Conservation (phyloP, 2,797 vertebrate genomes). For the Limosa lapponica region DNA sequence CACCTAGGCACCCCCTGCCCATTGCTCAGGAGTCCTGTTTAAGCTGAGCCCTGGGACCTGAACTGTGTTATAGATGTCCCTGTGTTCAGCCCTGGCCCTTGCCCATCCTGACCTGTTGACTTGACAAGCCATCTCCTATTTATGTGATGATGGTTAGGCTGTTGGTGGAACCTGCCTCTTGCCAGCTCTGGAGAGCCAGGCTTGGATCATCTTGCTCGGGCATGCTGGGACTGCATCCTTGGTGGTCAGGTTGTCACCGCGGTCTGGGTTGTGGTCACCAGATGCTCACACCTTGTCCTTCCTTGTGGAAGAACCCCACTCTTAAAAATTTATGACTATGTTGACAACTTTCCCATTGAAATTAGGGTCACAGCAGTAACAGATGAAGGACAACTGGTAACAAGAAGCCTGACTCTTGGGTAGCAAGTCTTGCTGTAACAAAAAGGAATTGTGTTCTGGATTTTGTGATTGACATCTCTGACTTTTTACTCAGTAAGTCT, state of each 20-base stretch:
- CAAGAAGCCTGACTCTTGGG: background rate
- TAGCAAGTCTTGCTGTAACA: background rate
- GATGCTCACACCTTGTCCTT: rapidly evolving
- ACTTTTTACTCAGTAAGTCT: background rate
- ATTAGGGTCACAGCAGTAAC: background rate
- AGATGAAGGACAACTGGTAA: background rate
- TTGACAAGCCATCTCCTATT: background rate
- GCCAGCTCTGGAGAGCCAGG: background rate
- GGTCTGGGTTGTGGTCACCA: background rate
- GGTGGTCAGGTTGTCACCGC: rapidly evolving
- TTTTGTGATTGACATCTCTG: background rate
- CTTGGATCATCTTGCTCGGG: background rate
- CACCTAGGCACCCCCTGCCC: background rate
- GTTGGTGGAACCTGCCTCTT: background rate
- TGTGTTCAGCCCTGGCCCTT: background rate
- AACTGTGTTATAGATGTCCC: rapidly evolving
- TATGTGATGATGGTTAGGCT: background rate
- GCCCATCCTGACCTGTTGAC: background rate
- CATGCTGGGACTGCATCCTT: background rate
- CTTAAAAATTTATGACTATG: background rate
- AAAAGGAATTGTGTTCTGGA: background rate
- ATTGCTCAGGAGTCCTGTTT: background rate
- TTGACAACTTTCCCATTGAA: background rate
- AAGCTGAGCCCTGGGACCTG: background rate
- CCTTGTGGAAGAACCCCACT: rapidly evolving